Evolutionary conservation across 2,797 vertebrate genomes (phyloP).

Genomic region (Hemitrygon akajei): DNA sequence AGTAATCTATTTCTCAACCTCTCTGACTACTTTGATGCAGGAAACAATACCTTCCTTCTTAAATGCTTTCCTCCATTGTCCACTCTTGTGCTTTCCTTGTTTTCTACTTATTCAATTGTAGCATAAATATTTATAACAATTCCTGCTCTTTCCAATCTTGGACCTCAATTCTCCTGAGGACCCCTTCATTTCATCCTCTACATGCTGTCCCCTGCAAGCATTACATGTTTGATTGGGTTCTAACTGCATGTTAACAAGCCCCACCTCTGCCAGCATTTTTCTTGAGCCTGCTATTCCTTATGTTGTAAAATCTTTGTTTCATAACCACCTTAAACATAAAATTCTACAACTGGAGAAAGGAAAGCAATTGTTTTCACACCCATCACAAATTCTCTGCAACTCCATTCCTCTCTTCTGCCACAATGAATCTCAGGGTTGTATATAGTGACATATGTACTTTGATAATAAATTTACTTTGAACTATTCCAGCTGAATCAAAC

Average conservation of each 20-base stretch:
- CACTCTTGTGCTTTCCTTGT: not conserved
- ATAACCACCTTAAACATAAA: not conserved
- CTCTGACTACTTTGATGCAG: not conserved
- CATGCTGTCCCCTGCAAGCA: not conserved
- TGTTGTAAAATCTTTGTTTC: not conserved
- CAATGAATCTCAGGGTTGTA: too few species aligned
- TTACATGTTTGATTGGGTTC: not conserved
- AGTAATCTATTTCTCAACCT: not conserved
- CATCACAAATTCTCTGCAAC: not conserved
- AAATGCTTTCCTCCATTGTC: not conserved
- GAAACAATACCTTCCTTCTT: not conserved
- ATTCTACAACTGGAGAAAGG: not conserved
- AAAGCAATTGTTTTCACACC: not conserved
- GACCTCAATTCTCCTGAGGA: not conserved
- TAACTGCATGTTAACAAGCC: not conserved
- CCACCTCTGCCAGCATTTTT: not conserved
- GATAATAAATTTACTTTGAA: too few species aligned
- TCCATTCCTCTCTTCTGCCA: not conserved
- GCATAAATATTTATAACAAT: not conserved
- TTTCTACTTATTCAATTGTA: not conserved
- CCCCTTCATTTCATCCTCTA: not conserved
- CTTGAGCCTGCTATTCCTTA: not conserved
- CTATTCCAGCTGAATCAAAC: not conserved
- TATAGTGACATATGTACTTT: too few species aligned
- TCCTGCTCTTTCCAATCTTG: not conserved